phyloP scores from a whole-genome alignment of 2,113 vertebrate genomes.

The Saiga tatarica region DNA sequence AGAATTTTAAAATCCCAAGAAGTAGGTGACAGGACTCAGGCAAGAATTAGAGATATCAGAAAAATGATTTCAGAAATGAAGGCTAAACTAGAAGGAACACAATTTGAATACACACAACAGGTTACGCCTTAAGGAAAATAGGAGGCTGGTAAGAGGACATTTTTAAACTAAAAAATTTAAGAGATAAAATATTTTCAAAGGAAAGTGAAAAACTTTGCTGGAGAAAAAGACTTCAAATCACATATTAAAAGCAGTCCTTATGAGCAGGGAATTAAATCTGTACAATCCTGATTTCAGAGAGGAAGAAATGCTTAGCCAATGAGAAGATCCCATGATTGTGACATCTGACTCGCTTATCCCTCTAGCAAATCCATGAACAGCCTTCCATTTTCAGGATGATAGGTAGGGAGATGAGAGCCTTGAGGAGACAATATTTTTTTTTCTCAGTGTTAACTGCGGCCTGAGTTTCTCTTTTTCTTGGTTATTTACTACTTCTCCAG shows the following conservation, averaged over 20 bases:
- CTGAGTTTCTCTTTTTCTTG: background rate
- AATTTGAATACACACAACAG: background rate
- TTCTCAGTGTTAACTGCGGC: background rate
- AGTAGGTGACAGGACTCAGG: background rate
- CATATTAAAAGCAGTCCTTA: background rate
- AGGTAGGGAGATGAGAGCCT: background rate
- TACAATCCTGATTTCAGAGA: background rate
- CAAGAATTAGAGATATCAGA: background rate
- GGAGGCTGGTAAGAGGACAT: background rate
- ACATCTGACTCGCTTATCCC: background rate
- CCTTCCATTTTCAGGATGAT: background rate
- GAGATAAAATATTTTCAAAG: background rate
- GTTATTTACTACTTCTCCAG: background rate
- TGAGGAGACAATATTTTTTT: background rate
- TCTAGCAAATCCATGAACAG: background rate
- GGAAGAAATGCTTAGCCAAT: background rate
- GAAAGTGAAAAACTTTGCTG: background rate
- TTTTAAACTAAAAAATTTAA: background rate
- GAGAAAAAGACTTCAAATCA: background rate
- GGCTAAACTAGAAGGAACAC: background rate
- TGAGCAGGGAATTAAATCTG: background rate
- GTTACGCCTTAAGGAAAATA: background rate
- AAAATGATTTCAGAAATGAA: slow-evolving; percentile 25
- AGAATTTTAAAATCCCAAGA: background rate
- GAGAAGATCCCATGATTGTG: background rate